Base-by-base conservation (phyloP, 2,797 vertebrate genomes). In the Pampus argenteus region DNA sequence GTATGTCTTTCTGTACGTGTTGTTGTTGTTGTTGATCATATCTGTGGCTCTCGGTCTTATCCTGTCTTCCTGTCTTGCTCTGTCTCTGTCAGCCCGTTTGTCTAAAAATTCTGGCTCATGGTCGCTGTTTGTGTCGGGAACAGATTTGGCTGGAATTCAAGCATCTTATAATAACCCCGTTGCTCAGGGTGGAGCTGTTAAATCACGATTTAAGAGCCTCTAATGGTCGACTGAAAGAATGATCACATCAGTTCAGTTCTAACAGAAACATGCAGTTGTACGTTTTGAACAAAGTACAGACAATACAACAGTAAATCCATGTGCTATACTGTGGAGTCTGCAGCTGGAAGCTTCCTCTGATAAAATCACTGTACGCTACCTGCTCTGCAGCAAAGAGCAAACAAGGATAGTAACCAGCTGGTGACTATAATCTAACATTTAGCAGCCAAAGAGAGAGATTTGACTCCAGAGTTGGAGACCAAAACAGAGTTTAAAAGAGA, bases 101-200 rank as follows among this genome's bases (percentile, higher is more conserved):
- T 66, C 29, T 52, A 18, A 40, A 18, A 40, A 25, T 23, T 61
- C 15, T 73, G 23, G 26, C 49, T 72, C 51, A 38, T 34, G 9
- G 29, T 42, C 26, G n/a, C n/a, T 26, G 29, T 55, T 71, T 74
- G 36, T 14, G n/a, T 40, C 47, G 48, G 6, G 18, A 26, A 38
- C 15, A 60, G 23, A 28, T 29, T 56, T 72, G 75, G 57, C 50
- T 45, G 11, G 3, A 38, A 23, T 31, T 62, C 69, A 62, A 34
- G 44, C 29, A 38, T 62, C n/a, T 56, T 49, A 50, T 75, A 75
- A 68, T 61, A 49, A 62, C 50, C 20, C 1, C 34, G 73, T 26
- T 28, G 34, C 18, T 0, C 40, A 42, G 52, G 72, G 40, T 18
- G 49, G 44, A 29, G 49, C 50, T 55, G 3, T 55, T 40, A 56